Conservation (phyloP, 2,113 vertebrate genomes). For the Cranoglanis bouderius region DNA sequence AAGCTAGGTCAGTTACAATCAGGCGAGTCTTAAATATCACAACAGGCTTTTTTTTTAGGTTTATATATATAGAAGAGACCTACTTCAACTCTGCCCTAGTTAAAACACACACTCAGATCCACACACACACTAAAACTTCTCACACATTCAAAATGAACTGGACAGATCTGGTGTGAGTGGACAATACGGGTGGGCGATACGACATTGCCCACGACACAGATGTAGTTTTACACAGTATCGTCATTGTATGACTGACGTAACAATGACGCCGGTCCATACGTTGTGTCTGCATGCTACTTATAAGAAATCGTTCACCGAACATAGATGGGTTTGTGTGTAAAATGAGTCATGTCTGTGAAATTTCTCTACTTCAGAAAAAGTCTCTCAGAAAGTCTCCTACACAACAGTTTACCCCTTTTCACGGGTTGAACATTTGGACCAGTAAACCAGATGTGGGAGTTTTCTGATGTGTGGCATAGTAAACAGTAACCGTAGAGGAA, state of each 20-base stretch:
- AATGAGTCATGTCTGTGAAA: constrained; percentile 10
- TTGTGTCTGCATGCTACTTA: neutral
- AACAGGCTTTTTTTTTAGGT: constrained; percentile 36
- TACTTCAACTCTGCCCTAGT: constrained; percentile 53
- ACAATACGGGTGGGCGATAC: constrained; percentile 2
- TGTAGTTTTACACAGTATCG: constrained; percentile 25
- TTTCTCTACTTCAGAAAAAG: neutral
- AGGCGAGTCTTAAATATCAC: constrained; percentile 40
- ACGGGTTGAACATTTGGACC: neutral
- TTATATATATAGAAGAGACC: constrained; percentile 55
- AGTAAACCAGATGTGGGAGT: neutral
- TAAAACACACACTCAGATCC: constrained; percentile 29
- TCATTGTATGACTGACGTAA: constrained; percentile 38
- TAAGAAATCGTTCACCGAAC: neutral
- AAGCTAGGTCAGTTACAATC: constrained; percentile 42
- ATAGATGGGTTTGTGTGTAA: constrained; percentile 10
- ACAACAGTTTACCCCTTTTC: neutral
- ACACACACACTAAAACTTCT: neutral
- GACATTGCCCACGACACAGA: constrained; percentile 11
- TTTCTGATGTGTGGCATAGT: neutral
- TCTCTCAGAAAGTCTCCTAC: neutral
- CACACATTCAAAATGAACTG: neutral
- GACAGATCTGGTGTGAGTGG: neutral
- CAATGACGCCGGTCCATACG: constrained; percentile 14
- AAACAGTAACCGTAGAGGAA: neutral